A percentile compares a stretch with the other conserved stretches of the same genome.
These are phyloP conservation scores for Heliangelus exortis DNA, from an alignment of 2,797 vertebrate genomes.

Conservation along the genomic window DNA sequence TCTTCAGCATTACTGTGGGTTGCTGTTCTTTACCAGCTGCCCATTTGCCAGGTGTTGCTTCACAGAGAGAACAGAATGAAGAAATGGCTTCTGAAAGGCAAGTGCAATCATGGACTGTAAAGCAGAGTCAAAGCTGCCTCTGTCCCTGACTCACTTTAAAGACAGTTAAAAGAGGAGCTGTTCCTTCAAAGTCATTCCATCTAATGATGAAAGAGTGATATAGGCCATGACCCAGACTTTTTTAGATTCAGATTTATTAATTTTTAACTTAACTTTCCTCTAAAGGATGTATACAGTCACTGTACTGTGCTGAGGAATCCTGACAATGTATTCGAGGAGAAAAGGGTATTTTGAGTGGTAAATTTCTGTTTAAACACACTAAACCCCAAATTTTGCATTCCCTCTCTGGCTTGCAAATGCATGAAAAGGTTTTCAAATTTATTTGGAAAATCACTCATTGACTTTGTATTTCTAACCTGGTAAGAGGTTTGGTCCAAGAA, in stretches of 20 bases:
- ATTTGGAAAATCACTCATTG: background rate
- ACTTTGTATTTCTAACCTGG: background rate
- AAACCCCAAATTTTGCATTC: background rate
- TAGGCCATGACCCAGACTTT: background rate
- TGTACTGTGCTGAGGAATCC: background rate
- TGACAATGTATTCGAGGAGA: background rate
- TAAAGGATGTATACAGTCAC: background rate
- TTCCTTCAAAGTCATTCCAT: background rate
- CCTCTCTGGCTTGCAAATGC: background rate
- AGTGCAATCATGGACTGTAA: background rate
- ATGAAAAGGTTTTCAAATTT: background rate
- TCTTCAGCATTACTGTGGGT: background rate
- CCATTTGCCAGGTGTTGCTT: background rate
- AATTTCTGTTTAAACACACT: constrained; percentile 28
- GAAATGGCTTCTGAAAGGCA: background rate
- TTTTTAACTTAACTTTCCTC: background rate
- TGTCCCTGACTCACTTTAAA: background rate
- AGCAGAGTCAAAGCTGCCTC: background rate
- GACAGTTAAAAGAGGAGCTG: background rate
- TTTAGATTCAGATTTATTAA: background rate
- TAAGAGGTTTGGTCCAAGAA: background rate
- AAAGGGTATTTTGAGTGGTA: background rate
- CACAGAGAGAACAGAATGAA: background rate
- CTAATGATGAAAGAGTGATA: background rate
- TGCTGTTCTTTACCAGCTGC: background rate